These are phyloP conservation scores for Diadegma fenestrale DNA, from an alignment of 2,888 invertebrate species.

Conservation along the genomic window DNA sequence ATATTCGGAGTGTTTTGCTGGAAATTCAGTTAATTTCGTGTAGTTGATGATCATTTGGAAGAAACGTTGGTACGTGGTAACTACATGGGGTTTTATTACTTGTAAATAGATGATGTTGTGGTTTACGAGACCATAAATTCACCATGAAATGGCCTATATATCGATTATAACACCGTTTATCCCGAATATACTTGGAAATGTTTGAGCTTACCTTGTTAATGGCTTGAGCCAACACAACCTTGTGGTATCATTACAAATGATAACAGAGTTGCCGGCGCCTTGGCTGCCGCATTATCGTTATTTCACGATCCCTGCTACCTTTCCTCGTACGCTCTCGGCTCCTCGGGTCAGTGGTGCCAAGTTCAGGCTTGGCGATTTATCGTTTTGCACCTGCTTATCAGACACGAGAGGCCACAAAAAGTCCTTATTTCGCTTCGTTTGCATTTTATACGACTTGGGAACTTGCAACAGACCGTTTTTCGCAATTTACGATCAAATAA, in stretches of 20 bases:
- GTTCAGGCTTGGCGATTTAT: slow-evolving; percentile 49
- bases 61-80: not conserved
- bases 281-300: slow-evolving; percentile 46
- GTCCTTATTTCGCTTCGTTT: not conserved
- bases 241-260: slow-evolving; percentile 30
- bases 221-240: slow-evolving; percentile 23
- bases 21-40: not conserved
- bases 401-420: slow-evolving; percentile 9
- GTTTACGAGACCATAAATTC: slow-evolving; percentile 1
- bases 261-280: slow-evolving; percentile 25
- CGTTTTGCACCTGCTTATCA: slow-evolving; percentile 47
- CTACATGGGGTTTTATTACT: not conserved
- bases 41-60: not conserved
- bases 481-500: not conserved
- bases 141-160: not conserved
- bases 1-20: not conserved
- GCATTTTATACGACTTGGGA: not conserved
- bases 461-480: not conserved
- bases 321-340: not conserved
- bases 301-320: slow-evolving; percentile 42
- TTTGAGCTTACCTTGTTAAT: slow-evolving; percentile 30
- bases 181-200: slow-evolving; percentile 9
- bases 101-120: not conserved
- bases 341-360: slow-evolving; percentile 62
- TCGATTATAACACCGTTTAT: slow-evolving; percentile 23